Conservation (phyloP, 2,888 invertebrate genomes). For the Hemistola chrysoprasaria region DNA sequence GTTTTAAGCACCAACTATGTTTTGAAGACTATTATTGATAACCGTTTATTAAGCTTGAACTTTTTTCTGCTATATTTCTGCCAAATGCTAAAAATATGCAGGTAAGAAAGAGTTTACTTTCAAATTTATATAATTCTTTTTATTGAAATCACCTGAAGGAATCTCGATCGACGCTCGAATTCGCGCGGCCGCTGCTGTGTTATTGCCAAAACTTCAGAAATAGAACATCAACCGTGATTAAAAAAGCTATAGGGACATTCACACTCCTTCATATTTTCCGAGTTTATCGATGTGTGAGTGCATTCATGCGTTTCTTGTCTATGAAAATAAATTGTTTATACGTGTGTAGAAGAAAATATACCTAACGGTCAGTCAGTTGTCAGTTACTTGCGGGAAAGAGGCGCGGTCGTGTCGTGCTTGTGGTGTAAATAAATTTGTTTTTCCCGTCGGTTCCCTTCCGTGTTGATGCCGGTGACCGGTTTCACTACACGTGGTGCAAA, state of each 20-base stretch:
- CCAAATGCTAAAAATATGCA: no score
- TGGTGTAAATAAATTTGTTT: slow-evolving; percentile 56
- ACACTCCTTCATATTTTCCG: slow-evolving; percentile 32
- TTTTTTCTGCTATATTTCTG: no score
- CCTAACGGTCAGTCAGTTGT: slow-evolving; percentile 73
- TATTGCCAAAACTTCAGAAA: slow-evolving; percentile 52
- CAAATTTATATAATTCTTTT: no score
- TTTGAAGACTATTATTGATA: no score
- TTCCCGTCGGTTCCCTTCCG: slow-evolving; percentile 32
- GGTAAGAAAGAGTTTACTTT: no score
- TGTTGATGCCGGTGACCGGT: slow-evolving; percentile 25
- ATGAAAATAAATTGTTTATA: slow-evolving; percentile 76
- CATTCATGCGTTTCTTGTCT: slow-evolving; percentile 59
- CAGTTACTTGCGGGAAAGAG: slow-evolving; percentile 63
- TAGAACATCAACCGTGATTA: slow-evolving; percentile 40
- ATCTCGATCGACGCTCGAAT: slow-evolving; percentile 22
- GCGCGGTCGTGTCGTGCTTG: slow-evolving; percentile 51
- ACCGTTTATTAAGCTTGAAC: no score
- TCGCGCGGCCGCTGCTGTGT: slow-evolving; percentile 23
- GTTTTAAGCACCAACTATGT: no score
- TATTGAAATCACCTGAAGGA: background rate
- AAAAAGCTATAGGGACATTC: slow-evolving; percentile 35
- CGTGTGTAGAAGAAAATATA: slow-evolving; percentile 62
- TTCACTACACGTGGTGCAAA: slow-evolving; percentile 64
- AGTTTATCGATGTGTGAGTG: slow-evolving; percentile 35